Evolutionary conservation across 2,113 vertebrate genomes (phyloP), one percentile per base, ranked within the genome.

Genomic region (Alosa alosa): DNA sequence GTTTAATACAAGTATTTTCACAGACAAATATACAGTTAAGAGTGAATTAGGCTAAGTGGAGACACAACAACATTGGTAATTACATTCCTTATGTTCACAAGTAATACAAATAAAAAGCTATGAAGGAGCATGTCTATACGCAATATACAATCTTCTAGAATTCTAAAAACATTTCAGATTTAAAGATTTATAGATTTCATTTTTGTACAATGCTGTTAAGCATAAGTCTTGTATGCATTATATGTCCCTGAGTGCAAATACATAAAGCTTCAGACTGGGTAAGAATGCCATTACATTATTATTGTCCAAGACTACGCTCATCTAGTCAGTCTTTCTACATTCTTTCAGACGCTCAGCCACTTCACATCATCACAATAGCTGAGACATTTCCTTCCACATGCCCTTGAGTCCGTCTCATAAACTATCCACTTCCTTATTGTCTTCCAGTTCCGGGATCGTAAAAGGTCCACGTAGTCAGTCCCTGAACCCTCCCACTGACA

Each of bases 191-290:
- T 31, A 64, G 31, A 39, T 41, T 75, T 75, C 31, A 36, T 36
- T 78, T 78, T 78, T 78, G 31, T 78, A 78, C 72, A 78, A 1
- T 78, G 31, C 72, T 78, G 72, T 78, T 31, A 78, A 78, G 72
- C 72, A 39, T 18, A 36, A 78, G 25, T 78, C 36, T 1, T 78
- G 72, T 39, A 39, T 78, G 72, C 39, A 78, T 82, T 78, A 64
- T 11, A 39, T 92, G 90, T 88, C 89, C 93, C 93, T 94, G 93
- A 94, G 93, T 90, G 87, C 83, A 88, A 89, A 89, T 84, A 83
- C 85, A 87, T 86, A 87, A 78, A 78, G 72, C 36, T 39, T 78
- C 25, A 78, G 72, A 81, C 85, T 75, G 13, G 39, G 88, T 86
- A 36, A 78, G 31, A 78, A 78, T 78, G 72, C 72, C 72, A 78